Percentiles rank a stretch among this genome's conserved stretches.
Conservation (phyloP, 2,113 vertebrate genomes). For the Aleadryas rufinucha region DNA sequence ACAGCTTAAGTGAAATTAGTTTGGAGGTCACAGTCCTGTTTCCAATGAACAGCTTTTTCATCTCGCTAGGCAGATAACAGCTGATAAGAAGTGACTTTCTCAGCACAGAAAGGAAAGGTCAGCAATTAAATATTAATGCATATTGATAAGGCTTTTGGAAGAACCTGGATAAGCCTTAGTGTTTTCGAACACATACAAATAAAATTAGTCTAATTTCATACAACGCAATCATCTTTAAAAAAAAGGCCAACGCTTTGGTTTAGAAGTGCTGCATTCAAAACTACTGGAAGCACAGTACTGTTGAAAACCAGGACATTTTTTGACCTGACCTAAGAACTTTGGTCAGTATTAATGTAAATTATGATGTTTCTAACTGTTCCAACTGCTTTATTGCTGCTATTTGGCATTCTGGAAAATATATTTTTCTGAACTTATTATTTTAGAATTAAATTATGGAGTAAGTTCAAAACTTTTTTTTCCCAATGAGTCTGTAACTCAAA, state of each 20-base stretch:
- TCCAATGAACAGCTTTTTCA: neutral
- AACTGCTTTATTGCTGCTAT: neutral
- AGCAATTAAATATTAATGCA: neutral
- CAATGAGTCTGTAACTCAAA: neutral
- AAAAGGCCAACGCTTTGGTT: neutral
- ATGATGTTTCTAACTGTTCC: neutral
- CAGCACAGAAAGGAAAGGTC: neutral
- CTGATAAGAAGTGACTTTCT: neutral
- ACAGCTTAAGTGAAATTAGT: neutral
- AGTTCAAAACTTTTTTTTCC: neutral
- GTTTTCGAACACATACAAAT: neutral
- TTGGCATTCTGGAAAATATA: neutral
- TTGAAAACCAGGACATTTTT: neutral
- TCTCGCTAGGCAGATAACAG: neutral
- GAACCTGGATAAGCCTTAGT: neutral
- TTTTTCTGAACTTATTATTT: neutral
- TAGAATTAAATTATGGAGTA: neutral
- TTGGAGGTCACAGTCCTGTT: neutral
- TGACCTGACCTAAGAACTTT: neutral
- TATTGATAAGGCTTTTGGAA: neutral
- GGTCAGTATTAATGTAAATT: neutral
- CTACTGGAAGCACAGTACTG: neutral
- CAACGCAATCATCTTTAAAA: neutral
- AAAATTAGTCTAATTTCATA: neutral
- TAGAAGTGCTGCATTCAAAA: neutral